These are phyloP conservation scores for Lordiphosa collinella DNA, from an alignment of 1,140 invertebrate genomes.

Conservation along the genomic window DNA sequence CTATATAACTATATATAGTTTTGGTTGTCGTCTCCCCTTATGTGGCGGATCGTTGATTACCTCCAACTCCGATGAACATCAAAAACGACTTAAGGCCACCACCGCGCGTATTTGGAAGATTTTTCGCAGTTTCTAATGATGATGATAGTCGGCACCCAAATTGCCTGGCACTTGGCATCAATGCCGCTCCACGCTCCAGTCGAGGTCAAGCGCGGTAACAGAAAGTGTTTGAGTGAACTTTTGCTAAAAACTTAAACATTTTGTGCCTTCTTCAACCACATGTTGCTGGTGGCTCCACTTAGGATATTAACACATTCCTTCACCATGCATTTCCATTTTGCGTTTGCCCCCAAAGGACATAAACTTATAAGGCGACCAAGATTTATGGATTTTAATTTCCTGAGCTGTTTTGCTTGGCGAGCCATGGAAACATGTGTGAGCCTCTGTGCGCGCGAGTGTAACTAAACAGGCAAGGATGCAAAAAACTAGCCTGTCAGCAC, in stretches of 20 bases:
- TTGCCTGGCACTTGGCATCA: conserved; percentile 4
- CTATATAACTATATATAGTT: no score
- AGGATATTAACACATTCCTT: no score
- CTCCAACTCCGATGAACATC: conserved; percentile 24
- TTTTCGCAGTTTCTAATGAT: conserved; percentile 56
- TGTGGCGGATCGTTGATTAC: conserved; percentile 6
- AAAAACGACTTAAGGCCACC: conserved; percentile 54
- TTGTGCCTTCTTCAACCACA: no score
- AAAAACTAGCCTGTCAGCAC: conserved; percentile 56
- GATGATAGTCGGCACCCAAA: conserved; percentile 31
- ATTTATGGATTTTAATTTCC: conserved; percentile 76
- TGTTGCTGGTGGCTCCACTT: no score
- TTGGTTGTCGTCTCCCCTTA: no score
- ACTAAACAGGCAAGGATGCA: conserved; percentile 31
- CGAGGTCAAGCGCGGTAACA: neutral
- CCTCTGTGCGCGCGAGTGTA: conserved; percentile 13
- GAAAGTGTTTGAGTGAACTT: no score
- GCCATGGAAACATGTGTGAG: conserved; percentile 18
- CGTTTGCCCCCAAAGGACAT: conserved; percentile 22
- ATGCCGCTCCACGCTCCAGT: conserved; percentile 1
- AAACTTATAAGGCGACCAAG: conserved; percentile 46
- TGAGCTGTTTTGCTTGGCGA: conserved; percentile 52
- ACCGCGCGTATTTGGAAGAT: conserved; percentile 38
- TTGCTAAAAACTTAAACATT: no score
- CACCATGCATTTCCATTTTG: conserved; percentile 34